Evolutionary conservation across 2,888 invertebrate species (phyloP), one percentile per base, ranked within the genome.

Genomic region (Phalera bucephala): DNA sequence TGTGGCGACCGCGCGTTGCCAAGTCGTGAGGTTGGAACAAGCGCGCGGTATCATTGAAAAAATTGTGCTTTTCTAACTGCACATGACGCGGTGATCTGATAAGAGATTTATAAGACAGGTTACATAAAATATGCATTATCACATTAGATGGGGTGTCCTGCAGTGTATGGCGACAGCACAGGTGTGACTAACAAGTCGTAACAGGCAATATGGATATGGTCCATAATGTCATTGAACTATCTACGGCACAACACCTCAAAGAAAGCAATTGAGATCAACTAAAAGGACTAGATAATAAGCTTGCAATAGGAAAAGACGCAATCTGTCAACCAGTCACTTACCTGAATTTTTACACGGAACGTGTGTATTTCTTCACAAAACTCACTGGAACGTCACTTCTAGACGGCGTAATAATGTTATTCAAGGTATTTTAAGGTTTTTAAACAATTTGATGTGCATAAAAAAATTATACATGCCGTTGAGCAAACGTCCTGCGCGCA

Each of bases 391-490:
- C 72, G 76, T 73, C 86, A 88, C 88, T 85, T 69, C 54, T 70
- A 59, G 72, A 69, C 74, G 70, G 65, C 59, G 63, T 61, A 60
- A 73, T 67, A 72, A 69, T 66, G 63, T 69, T 68, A 74, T 79
- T 76, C 82, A 87, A 72, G 87, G 86, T 83, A 88, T 89, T 86
- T 88, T 89, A 55, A 87, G 80, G 68, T 80, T 85, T 84, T 84
- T 85, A 59, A 79, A 85, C 64, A 80, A 79, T 84, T 83, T 88
- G 55, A 86, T 78, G 65, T 83, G 81, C 84, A 88, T 85, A 87
- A 82, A 85, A 86, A 85, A 88, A 80, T 73, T 79, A 81, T 73
- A 80, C 89, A 89, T 88, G 74, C 76, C 89, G 85, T 73, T 74
- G 59, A 73, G 67, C 75, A 73, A 64, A 85, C 89, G 91, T 90